phyloP scores from a whole-genome alignment of 2,113 vertebrate genomes.

The Pseudorasbora parva region DNA sequence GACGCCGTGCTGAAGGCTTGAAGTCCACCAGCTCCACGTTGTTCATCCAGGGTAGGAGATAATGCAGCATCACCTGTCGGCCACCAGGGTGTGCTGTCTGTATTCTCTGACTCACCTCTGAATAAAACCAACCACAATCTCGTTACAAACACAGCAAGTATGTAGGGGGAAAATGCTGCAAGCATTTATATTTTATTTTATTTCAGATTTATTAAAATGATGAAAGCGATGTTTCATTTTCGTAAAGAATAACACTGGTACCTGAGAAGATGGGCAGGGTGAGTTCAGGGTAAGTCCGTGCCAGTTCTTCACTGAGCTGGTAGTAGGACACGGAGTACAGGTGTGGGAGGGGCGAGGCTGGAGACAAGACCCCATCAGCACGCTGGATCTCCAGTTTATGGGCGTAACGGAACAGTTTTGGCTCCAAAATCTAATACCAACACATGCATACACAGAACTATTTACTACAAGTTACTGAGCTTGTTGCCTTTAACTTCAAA shows the following conservation, averaged over 20 bases:
- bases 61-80: slow-evolving; percentile 96
- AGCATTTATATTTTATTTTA: no score
- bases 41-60: slow-evolving; percentile 98
- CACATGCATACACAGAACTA: neutral
- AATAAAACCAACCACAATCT: neutral
- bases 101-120: slow-evolving; percentile 98
- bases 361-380: slow-evolving; percentile 88
- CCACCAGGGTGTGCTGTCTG: slow-evolving; percentile 95
- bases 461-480: neutral
- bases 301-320: slow-evolving; percentile 95
- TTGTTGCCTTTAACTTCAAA: no score
- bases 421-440: slow-evolving; percentile 88
- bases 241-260: slow-evolving; percentile 55
- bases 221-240: no score
- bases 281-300: slow-evolving; percentile 94
- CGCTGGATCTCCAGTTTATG: slow-evolving; percentile 96
- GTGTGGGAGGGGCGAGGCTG: slow-evolving; percentile 90
- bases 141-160: neutral
- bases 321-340: slow-evolving; percentile 96
- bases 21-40: slow-evolving; percentile 95
- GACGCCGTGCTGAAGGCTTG: slow-evolving; percentile 81
- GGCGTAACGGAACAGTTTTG: slow-evolving; percentile 98
- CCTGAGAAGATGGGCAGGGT: slow-evolving; percentile 98
- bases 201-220: no score
- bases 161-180: neutral